These are phyloP conservation scores for Scarus forsteni DNA, from an alignment of 2,797 vertebrate species.

Conservation along the genomic window DNA sequence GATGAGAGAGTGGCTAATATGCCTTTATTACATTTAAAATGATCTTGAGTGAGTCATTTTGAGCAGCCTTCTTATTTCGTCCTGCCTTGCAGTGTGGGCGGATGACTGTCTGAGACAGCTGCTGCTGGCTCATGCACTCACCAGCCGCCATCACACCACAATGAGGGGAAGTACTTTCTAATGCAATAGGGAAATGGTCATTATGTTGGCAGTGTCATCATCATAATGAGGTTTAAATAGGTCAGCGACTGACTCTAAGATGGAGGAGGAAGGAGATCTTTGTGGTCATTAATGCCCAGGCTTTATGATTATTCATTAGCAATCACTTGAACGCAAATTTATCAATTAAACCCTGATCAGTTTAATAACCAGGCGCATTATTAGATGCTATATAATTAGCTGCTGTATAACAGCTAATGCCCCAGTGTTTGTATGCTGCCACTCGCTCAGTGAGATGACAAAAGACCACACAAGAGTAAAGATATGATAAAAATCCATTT, in stretches of 20 bases:
- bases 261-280: slow-evolving; percentile 23
- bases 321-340: slow-evolving; percentile 23
- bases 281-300: slow-evolving; percentile 12
- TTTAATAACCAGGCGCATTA: slow-evolving; percentile 32
- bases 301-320: slow-evolving; percentile 29
- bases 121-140: slow-evolving; percentile 56
- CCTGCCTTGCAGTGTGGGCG: slow-evolving; percentile 52
- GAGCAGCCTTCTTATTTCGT: slow-evolving; percentile 36
- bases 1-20: slow-evolving; percentile 38
- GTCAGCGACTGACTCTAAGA: slow-evolving; percentile 54
- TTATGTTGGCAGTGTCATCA: slow-evolving; percentile 65
- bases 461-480: slow-evolving; percentile 39
- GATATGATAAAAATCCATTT: slow-evolving; percentile 73
- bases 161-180: slow-evolving; percentile 62
- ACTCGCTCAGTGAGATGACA: slow-evolving; percentile 34
- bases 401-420: slow-evolving; percentile 5
- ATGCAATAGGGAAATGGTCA: slow-evolving; percentile 65
- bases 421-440: slow-evolving; percentile 17
- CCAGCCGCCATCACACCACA: slow-evolving; percentile 42
- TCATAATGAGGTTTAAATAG: slow-evolving; percentile 66
- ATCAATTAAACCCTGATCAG: slow-evolving; percentile 29
- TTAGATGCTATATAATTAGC: slow-evolving; percentile 30
- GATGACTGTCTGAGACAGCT: slow-evolving; percentile 61
- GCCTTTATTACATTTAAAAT: slow-evolving; percentile 53
- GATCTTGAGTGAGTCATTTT: slow-evolving; percentile 53